phyloP scores from a whole-genome alignment of 2,113 vertebrate genomes.

The Charina bottae region DNA sequence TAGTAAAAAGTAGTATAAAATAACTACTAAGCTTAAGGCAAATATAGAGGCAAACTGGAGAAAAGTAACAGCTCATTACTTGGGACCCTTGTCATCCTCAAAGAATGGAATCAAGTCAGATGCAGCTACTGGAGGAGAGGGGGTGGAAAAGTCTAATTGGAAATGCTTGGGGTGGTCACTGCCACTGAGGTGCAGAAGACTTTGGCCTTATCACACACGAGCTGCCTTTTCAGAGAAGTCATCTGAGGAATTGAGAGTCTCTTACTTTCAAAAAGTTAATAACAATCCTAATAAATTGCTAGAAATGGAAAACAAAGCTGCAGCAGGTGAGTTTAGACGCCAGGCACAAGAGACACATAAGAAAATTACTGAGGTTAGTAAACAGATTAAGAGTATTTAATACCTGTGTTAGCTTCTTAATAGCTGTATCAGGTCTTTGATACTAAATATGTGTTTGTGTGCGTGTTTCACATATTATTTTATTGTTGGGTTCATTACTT shows the following conservation, averaged over 20 bases:
- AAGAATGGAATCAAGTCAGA: background rate
- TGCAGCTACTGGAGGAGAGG: background rate
- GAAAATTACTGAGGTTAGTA: background rate
- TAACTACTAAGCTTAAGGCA: background rate
- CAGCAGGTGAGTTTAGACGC: background rate
- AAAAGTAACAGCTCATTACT: background rate
- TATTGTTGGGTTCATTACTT: background rate
- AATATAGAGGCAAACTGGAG: background rate
- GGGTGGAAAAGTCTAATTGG: background rate
- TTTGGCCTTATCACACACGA: background rate
- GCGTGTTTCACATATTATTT: background rate
- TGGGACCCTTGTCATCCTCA: background rate
- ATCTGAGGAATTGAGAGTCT: background rate
- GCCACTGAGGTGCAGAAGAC: background rate
- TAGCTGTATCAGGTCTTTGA: conserved; percentile 1
- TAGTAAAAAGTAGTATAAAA: background rate
- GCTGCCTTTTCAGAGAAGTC: background rate
- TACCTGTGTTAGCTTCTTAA: background rate
- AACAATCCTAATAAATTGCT: background rate
- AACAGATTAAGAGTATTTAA: background rate
- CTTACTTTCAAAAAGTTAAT: background rate
- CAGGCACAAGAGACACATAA: background rate
- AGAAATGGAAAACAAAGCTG: background rate
- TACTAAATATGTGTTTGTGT: background rate
- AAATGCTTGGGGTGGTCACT: background rate